These are phyloP conservation scores for Thaumetopoea pityocampa DNA, from an alignment of 1,140 invertebrate genomes.

Conservation along the genomic window DNA sequence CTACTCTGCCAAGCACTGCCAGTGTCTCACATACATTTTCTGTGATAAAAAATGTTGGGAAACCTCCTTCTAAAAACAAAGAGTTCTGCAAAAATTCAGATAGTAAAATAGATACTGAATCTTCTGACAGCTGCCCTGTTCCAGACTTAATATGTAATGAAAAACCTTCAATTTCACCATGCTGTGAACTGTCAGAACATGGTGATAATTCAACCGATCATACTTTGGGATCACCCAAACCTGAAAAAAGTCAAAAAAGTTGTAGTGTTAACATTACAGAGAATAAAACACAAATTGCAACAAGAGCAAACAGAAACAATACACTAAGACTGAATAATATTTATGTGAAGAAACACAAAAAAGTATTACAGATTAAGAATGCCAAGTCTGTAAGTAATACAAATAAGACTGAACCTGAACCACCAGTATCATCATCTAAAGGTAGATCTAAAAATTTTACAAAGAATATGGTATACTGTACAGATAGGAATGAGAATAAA, in stretches of 20 bases:
- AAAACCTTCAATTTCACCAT: conserved; percentile 71
- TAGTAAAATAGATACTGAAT: conserved; percentile 57
- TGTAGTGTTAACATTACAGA: conserved; percentile 21
- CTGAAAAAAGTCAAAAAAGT: conserved; percentile 21
- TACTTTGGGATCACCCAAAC: conserved; percentile 39
- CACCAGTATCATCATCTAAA: conserved; percentile 41
- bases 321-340: conserved; percentile 60
- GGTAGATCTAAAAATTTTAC: conserved; percentile 44
- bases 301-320: conserved; percentile 38
- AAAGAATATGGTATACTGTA: conserved; percentile 46
- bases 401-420: conserved; percentile 29
- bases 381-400: conserved; percentile 31
- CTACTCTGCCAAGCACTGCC: conserved; percentile 31
- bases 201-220: conserved; percentile 57
- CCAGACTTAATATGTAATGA: conserved; percentile 73
- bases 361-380: conserved; percentile 67
- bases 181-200: conserved; percentile 66
- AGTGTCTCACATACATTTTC: conserved; percentile 61
- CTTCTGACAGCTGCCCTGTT: conserved; percentile 59
- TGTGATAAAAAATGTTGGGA: conserved; percentile 67
- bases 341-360: conserved; percentile 69
- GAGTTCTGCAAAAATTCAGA: conserved; percentile 42
- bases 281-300: conserved; percentile 24
- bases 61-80: conserved; percentile 46
- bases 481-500: conserved; percentile 36